These are phyloP conservation scores for Calephelis nemesis DNA, from an alignment of 1,140 invertebrate species.

Conservation along the genomic window DNA sequence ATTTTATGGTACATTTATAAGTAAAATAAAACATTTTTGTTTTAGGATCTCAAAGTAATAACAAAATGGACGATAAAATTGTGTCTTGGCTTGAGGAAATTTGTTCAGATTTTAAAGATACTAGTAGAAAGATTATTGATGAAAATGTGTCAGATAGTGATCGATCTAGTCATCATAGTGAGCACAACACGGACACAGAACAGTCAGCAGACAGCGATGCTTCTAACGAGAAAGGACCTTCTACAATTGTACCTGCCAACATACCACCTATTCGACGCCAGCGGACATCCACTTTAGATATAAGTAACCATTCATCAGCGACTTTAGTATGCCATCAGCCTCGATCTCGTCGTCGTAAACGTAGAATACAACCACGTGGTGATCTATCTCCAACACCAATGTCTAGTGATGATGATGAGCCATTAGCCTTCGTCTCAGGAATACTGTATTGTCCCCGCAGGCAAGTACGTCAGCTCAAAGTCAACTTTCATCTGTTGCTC, in stretches of 20 bases:
- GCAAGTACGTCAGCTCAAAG: constrained; percentile 24
- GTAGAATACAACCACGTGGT: constrained; percentile 13
- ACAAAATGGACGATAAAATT: not conserved
- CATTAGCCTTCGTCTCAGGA: constrained; percentile 23
- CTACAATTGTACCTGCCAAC: constrained; percentile 2
- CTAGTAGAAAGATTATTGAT: constrained; percentile 1
- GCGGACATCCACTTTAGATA: constrained; percentile 1
- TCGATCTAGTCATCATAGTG: not conserved
- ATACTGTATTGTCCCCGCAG: constrained; percentile 25
- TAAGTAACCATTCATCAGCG: not conserved
- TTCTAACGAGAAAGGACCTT: constrained; percentile 8
- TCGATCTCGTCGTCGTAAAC: constrained; percentile 6
- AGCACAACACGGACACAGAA: constrained; percentile 3
- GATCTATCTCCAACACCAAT: constrained; percentile 16
- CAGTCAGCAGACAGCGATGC: constrained; percentile 2
- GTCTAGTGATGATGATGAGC: constrained; percentile 25
- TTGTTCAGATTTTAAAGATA: constrained; percentile 11
- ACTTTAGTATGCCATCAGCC: constrained; percentile 2
- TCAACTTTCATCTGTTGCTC: constrained; percentile 25
- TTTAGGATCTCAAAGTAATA: no score
- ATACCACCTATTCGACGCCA: constrained; percentile 7
- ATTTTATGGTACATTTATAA: no score
- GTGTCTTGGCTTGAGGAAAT: constrained; percentile 20
- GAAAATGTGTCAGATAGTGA: constrained; percentile 5
- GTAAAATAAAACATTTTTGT: no score